Evolutionary conservation across 2,888 invertebrate genomes (phyloP).

Genomic region (Lomographa bimaculata): DNA sequence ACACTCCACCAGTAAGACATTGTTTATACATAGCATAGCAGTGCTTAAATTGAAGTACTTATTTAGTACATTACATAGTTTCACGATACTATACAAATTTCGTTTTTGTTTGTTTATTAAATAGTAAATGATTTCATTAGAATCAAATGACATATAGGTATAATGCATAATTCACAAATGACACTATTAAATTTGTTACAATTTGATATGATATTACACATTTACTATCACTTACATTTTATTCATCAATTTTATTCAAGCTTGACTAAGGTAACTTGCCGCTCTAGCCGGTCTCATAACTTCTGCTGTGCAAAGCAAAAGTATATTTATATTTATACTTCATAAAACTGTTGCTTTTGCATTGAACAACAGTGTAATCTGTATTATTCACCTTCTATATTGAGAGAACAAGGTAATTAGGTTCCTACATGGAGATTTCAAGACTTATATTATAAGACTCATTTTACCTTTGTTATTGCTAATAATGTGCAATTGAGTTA

Average conservation of each 20-base stretch:
- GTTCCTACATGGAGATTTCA: constrained; percentile 4
- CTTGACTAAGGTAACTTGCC: constrained; percentile 16
- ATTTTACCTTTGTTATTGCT: constrained; percentile 19
- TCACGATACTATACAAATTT: constrained; percentile 28
- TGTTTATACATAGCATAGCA: constrained; percentile 30
- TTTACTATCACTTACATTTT: constrained; percentile 30
- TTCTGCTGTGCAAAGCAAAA: constrained; percentile 12
- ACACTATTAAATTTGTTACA: constrained; percentile 40
- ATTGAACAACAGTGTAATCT: constrained; percentile 7
- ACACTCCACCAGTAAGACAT: constrained; percentile 38
- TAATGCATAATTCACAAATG: constrained; percentile 39
- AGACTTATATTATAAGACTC: constrained; percentile 1
- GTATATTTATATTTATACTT: constrained; percentile 4
- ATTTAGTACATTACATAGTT: constrained; percentile 24
- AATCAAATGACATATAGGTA: constrained; percentile 38
- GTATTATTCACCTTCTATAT: no score
- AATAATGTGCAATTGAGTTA: constrained; percentile 59
- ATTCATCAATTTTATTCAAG: constrained; percentile 24
- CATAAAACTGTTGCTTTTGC: constrained; percentile 3
- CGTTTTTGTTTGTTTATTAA: constrained; percentile 26
- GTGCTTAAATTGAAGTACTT: constrained; percentile 25
- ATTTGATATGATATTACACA: constrained; percentile 56
- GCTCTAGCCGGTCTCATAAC: constrained; percentile 9
- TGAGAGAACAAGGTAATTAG: constrained; percentile 2
- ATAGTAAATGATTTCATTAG: constrained; percentile 28